phyloP scores from a whole-genome alignment of 1,140 invertebrate genomes.

The Drosophila tristis region DNA sequence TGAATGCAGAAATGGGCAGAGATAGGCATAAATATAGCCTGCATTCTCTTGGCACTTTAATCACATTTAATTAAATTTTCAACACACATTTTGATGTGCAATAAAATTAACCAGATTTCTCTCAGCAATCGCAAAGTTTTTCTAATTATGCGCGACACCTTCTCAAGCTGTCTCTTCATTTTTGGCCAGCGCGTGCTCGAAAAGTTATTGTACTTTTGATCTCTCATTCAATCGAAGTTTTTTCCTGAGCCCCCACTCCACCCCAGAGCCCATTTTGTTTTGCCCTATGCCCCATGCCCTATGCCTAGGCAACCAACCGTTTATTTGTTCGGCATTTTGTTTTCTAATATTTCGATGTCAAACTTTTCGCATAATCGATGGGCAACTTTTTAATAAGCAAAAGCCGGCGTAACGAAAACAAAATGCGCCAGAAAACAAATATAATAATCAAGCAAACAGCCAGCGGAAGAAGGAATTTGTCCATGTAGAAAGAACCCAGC shows the following conservation, averaged over 20 bases:
- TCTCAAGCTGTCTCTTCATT: constrained; percentile 6
- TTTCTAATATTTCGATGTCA: constrained; percentile 34
- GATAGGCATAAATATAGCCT: too few relatives aligned
- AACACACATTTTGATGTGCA: too few relatives aligned
- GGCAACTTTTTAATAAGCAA: constrained; percentile 75
- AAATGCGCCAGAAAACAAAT: constrained; percentile 27
- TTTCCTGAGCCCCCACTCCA: too few relatives aligned
- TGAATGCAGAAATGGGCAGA: too few relatives aligned
- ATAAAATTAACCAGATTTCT: too few relatives aligned
- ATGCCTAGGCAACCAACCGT: constrained; percentile 16
- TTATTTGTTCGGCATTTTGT: constrained; percentile 9
- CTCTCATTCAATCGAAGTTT: neutral
- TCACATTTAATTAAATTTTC: too few relatives aligned
- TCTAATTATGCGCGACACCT: neutral
- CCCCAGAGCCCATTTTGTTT: neutral
- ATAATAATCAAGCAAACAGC: constrained; percentile 62
- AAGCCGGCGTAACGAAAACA: constrained; percentile 35
- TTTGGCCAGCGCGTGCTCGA: constrained; percentile 12
- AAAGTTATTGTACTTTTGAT: constrained; percentile 1
- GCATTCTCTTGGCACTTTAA: too few relatives aligned
- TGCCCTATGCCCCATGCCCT: constrained; percentile 7
- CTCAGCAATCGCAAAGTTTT: neutral
- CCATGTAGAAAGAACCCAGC: neutral
- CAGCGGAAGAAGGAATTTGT: constrained; percentile 38
- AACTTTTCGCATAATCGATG: constrained; percentile 59